Conservation (phyloP, 2,888 invertebrate genomes). For the Zygaena filipendulae region DNA sequence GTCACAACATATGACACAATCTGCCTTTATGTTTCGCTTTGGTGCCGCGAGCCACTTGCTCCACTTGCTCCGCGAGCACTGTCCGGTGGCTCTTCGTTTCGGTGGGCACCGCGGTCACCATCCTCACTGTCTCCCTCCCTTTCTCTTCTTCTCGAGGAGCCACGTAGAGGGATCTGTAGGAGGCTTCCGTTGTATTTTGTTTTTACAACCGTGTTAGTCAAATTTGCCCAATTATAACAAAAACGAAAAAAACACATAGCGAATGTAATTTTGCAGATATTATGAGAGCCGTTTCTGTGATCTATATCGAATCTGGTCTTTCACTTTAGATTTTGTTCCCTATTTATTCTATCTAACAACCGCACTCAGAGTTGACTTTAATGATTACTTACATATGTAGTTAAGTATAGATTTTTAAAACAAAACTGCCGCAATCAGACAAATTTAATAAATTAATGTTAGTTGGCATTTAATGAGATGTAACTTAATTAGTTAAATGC, state of each 20-base stretch:
- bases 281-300: neutral
- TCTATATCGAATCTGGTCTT: too few relatives aligned
- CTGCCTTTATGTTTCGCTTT: slow-evolving; percentile 47
- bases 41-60: slow-evolving; percentile 18
- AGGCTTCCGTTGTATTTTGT: slow-evolving; percentile 45
- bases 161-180: slow-evolving; percentile 63
- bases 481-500: too few relatives aligned
- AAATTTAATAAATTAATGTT: too few relatives aligned
- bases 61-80: slow-evolving; percentile 21
- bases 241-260: too few relatives aligned
- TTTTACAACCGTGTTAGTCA: slow-evolving; percentile 30
- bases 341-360: too few relatives aligned
- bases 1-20: slow-evolving; percentile 65
- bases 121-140: slow-evolving; percentile 31
- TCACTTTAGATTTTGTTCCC: slow-evolving; percentile 1
- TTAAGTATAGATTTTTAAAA: too few relatives aligned
- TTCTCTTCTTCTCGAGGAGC: slow-evolving; percentile 33
- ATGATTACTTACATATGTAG: neutral
- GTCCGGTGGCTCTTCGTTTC: slow-evolving; percentile 22
- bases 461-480: too few relatives aligned
- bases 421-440: too few relatives aligned
- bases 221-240: slow-evolving; percentile 6
- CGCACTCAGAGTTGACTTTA: too few relatives aligned
- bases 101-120: slow-evolving; percentile 22
- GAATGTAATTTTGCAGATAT: too few relatives aligned